These are phyloP conservation scores for Mandrillus leucophaeus DNA, from an alignment of 2,113 vertebrate genomes.

Conservation along the genomic window DNA sequence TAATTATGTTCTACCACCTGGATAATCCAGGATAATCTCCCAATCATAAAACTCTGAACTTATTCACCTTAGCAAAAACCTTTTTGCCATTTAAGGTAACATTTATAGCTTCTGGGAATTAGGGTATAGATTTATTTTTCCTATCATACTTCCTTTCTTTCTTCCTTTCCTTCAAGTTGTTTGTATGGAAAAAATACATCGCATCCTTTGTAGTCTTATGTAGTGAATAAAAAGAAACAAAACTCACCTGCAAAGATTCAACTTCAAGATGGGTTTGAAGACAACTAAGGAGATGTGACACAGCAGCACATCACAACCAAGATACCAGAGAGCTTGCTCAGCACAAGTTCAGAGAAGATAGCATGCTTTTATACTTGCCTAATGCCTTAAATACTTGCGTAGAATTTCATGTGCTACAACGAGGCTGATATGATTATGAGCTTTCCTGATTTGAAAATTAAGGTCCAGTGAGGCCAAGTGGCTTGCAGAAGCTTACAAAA, in stretches of 20 bases:
- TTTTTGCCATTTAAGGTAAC: neutral
- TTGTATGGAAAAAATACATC: neutral
- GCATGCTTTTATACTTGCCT: neutral
- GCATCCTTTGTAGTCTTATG: neutral
- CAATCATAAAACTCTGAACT: no score
- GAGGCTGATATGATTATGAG: neutral
- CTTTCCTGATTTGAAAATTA: neutral
- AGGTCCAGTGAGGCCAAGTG: neutral
- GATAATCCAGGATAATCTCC: neutral
- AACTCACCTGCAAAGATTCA: neutral
- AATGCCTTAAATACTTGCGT: neutral
- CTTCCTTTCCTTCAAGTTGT: neutral
- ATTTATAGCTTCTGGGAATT: neutral
- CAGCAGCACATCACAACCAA: neutral
- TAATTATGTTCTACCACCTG: neutral
- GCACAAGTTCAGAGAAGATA: neutral
- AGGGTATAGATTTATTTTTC: neutral
- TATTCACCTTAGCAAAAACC: neutral
- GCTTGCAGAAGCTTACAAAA: neutral
- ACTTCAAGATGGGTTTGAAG: neutral
- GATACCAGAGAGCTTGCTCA: neutral
- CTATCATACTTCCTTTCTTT: neutral
- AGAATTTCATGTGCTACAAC: neutral
- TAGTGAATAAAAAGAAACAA: neutral
- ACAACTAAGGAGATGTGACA: neutral